phyloP scores from a whole-genome alignment of 2,888 invertebrate species.

The Limnephilus rhombicus region DNA sequence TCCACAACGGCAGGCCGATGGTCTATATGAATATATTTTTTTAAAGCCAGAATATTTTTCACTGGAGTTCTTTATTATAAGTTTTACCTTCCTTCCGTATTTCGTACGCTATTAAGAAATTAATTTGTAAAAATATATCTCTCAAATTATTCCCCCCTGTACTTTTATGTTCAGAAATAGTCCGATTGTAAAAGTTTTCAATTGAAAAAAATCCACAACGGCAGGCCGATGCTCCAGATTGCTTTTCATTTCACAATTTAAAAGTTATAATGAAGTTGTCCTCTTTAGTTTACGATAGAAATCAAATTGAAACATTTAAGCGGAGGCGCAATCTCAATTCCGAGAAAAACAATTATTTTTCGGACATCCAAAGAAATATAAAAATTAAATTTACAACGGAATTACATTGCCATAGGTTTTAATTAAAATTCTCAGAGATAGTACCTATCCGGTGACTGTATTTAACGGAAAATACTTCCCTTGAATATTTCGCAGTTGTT shows the following conservation, averaged over 20 bases:
- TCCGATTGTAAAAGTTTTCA: not conserved
- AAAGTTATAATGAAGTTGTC: slow-evolving; percentile 23
- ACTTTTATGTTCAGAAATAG: not conserved
- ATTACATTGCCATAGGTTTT: not conserved
- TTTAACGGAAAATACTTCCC: not conserved
- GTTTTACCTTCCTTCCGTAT: not conserved
- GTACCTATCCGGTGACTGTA: not conserved
- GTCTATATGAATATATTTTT: no score
- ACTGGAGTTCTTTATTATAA: no score
- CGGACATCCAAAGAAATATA: not conserved
- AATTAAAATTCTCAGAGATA: not conserved
- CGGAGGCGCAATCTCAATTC: not conserved
- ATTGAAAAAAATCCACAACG: not conserved
- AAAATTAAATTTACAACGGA: not conserved
- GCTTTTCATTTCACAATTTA: slow-evolving; percentile 8
- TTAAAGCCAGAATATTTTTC: no score
- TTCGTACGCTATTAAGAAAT: not conserved
- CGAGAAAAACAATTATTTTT: not conserved
- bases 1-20: not conserved
- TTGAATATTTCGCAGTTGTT: not conserved
- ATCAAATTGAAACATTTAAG: not conserved
- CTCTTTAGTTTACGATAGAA: slow-evolving; percentile 16
- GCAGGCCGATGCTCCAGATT: slow-evolving; percentile 3
- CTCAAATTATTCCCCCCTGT: not conserved
- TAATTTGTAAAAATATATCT: not conserved